phyloP scores from a whole-genome alignment of 2,888 invertebrate species.

The Meloe dianella region DNA sequence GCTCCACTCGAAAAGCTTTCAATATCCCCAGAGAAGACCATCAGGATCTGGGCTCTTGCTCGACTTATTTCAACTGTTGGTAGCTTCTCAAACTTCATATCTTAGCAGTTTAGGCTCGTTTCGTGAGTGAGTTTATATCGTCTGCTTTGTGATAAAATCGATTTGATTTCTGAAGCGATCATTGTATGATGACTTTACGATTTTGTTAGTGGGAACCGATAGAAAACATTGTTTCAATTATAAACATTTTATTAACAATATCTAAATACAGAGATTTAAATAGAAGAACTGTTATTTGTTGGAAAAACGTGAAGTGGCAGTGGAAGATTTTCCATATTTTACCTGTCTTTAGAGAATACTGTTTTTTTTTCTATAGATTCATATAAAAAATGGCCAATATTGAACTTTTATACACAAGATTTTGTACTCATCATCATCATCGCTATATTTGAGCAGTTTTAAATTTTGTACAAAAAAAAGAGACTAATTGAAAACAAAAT shows the following conservation, averaged over 20 bases:
- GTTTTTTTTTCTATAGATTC: conserved; percentile 5
- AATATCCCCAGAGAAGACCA: too few relatives aligned
- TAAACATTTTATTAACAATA: conserved; percentile 9
- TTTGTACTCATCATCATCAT: conserved; percentile 21
- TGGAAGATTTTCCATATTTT: conserved; percentile 25
- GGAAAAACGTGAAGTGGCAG: conserved; percentile 20
- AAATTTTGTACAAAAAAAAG: not conserved
- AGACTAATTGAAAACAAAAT: not conserved
- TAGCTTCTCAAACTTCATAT: too few relatives aligned
- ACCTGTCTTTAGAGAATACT: conserved; percentile 13
- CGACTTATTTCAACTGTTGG: too few relatives aligned
- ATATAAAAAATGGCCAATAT: conserved; percentile 18
- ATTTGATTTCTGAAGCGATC: too few relatives aligned
- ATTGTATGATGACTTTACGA: too few relatives aligned
- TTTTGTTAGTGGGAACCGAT: not conserved
- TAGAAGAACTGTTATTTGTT: not conserved
- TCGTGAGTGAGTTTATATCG: too few relatives aligned
- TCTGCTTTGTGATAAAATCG: too few relatives aligned
- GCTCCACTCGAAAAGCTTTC: too few relatives aligned
- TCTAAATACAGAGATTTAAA: conserved; percentile 4
- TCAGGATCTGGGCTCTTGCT: too few relatives aligned
- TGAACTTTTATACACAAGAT: conserved; percentile 19
- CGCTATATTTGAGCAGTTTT: conserved; percentile 22
- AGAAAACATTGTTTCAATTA: not conserved
- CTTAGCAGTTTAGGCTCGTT: too few relatives aligned